Evolutionary conservation across 2,888 invertebrate genomes (phyloP).

Genomic region (Phortica okadai): DNA sequence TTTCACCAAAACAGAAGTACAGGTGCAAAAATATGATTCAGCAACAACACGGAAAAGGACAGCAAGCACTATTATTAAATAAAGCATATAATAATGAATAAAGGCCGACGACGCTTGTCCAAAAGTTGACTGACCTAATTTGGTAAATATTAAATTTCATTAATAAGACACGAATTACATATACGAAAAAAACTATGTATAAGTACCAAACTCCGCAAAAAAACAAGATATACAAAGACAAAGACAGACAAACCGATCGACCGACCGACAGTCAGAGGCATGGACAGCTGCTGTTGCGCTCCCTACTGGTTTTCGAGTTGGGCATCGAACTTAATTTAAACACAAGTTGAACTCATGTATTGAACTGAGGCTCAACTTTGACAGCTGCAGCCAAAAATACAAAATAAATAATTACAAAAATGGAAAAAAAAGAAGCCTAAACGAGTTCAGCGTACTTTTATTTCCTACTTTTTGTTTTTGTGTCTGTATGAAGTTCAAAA

Average conservation of each 20-base stretch:
- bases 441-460: slow-evolving; percentile 30
- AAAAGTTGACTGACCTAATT: slow-evolving; percentile 65
- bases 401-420: slow-evolving; percentile 16
- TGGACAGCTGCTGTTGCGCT: slow-evolving; percentile 5
- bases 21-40: slow-evolving; percentile 25
- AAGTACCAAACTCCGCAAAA: background rate
- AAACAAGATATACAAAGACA: background rate
- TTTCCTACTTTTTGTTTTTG: background rate
- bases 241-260: background rate
- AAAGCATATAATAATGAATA: slow-evolving; percentile 37
- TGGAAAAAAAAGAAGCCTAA: slow-evolving; percentile 11
- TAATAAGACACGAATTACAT: slow-evolving; percentile 13
- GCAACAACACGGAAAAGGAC: slow-evolving; percentile 1
- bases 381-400: slow-evolving; percentile 29
- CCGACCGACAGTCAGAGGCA: background rate
- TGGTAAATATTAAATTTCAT: slow-evolving; percentile 53
- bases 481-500: background rate
- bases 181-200: background rate
- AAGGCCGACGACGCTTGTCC: slow-evolving; percentile 34
- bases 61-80: slow-evolving; percentile 33
- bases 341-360: background rate
- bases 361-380: slow-evolving; percentile 9
- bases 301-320: background rate
- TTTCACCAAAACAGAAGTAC: slow-evolving; percentile 7
- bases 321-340: background rate